phyloP scores from a whole-genome alignment of 2,797 vertebrate species.

The Coracias cyanogaster region DNA sequence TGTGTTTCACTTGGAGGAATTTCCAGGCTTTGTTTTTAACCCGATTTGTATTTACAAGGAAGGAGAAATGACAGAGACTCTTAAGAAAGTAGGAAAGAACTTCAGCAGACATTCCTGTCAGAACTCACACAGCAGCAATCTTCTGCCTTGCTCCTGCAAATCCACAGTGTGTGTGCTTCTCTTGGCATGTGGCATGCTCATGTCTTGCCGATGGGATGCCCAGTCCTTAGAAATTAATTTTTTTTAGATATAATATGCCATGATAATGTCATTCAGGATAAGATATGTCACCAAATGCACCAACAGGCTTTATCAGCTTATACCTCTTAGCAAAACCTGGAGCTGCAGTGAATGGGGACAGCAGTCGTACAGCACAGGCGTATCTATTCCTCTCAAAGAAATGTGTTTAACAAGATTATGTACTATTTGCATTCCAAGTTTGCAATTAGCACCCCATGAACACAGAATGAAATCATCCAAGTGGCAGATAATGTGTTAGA shows the following conservation, averaged over 20 bases:
- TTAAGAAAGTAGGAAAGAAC: slow-evolving; percentile 36
- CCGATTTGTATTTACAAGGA: neutral
- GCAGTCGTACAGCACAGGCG: slow-evolving; percentile 1
- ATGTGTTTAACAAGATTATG: slow-evolving; percentile 58
- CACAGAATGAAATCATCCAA: slow-evolving; percentile 37
- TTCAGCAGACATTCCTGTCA: slow-evolving; percentile 47
- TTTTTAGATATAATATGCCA: slow-evolving; percentile 43
- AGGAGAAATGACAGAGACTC: neutral
- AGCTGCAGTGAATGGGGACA: neutral
- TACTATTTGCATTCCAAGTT: slow-evolving; percentile 49
- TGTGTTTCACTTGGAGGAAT: neutral
- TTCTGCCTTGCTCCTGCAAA: neutral
- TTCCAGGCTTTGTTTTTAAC: slow-evolving; percentile 15
- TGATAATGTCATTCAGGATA: slow-evolving; percentile 33
- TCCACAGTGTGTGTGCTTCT: neutral
- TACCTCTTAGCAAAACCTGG: slow-evolving; percentile 39
- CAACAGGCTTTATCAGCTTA: slow-evolving; percentile 21
- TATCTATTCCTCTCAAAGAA: slow-evolving; percentile 21
- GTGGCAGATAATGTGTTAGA: slow-evolving; percentile 33
- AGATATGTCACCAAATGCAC: slow-evolving; percentile 35
- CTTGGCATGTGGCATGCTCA: neutral
- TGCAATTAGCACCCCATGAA: slow-evolving; percentile 55
- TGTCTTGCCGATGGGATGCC: slow-evolving; percentile 51
- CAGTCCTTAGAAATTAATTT: neutral
- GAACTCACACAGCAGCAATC: slow-evolving; percentile 1